A percentile compares a stretch with the other conserved stretches of the same genome.
Evolutionary conservation across 2,113 vertebrate genomes (phyloP).

Genomic region (Eublepharis macularius): DNA sequence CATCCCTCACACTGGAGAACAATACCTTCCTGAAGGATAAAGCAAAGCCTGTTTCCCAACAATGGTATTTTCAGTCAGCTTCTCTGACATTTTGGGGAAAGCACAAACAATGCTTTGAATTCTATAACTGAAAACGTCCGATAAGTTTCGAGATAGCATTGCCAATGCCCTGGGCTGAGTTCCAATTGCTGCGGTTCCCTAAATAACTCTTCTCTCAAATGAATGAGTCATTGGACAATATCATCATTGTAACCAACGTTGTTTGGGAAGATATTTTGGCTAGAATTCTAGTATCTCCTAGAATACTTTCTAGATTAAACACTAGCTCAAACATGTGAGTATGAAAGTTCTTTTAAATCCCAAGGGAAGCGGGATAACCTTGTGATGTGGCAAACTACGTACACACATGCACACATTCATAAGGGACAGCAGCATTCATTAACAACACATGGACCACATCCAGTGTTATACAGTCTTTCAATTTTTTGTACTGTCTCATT

Average conservation of each 20-base stretch:
- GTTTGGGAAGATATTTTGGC: background rate
- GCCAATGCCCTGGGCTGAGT: background rate
- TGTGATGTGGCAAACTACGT: background rate
- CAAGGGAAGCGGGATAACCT: background rate
- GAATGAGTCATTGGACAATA: background rate
- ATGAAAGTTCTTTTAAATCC: background rate
- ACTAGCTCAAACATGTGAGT: background rate
- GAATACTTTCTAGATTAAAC: rapidly evolving
- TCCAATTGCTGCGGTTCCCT: background rate
- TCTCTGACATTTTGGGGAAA: rapidly evolving
- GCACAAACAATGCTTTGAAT: background rate
- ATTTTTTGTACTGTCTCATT: too few relatives aligned
- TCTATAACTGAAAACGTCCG: background rate
- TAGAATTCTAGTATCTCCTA: rapidly evolving
- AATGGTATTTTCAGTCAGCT: rapidly evolving
- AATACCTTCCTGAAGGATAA: background rate
- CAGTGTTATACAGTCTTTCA: too few relatives aligned
- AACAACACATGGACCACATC: background rate
- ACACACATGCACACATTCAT: background rate
- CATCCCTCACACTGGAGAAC: background rate
- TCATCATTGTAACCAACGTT: background rate
- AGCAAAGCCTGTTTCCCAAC: rapidly evolving
- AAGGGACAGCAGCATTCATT: background rate
- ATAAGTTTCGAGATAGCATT: background rate
- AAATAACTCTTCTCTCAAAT: slow-evolving; percentile 21